Conservation (phyloP, 2,888 invertebrate genomes). For the Lissocephala sabroskyi region DNA sequence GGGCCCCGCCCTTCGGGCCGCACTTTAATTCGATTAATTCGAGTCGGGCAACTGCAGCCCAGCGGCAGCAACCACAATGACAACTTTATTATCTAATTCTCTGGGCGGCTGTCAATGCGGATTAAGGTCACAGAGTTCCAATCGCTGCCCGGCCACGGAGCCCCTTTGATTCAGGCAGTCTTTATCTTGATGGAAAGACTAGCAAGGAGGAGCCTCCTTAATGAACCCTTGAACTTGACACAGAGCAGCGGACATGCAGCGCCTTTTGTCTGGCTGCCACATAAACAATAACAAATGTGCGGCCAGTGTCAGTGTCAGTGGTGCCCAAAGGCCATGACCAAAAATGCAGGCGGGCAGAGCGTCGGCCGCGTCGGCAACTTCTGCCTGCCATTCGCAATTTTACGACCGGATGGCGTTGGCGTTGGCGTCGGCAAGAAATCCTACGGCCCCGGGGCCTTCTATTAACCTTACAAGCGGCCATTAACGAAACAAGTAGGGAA, state of each 20-base stretch:
- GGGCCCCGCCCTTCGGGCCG: slow-evolving; percentile 39
- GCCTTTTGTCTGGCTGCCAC: no score
- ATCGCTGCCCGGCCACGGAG: slow-evolving; percentile 1
- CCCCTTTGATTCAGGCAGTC: no score
- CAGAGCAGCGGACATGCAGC: no score
- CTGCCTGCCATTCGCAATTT: no score
- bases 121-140: slow-evolving; percentile 64
- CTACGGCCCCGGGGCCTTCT: no score
- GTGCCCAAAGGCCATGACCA: slow-evolving; percentile 60
- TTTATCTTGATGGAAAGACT: slow-evolving; percentile 2
- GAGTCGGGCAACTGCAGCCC: slow-evolving; percentile 32
- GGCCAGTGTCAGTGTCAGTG: slow-evolving; percentile 38
- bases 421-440: no score
- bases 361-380: not conserved
- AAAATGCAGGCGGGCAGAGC: slow-evolving; percentile 26
- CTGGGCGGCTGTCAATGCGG: slow-evolving; percentile 60
- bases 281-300: slow-evolving; percentile 46
- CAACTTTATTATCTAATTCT: slow-evolving; percentile 61
- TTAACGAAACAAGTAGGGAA: no score
- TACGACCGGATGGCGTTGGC: no score
- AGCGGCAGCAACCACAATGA: slow-evolving; percentile 17
- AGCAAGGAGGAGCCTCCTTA: slow-evolving; percentile 5
- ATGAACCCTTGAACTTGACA: slow-evolving; percentile 67
- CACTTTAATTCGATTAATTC: slow-evolving; percentile 62
- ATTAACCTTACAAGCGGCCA: no score